A percentile compares a stretch with the other conserved stretches of the same genome.
Conservation (phyloP, 2,113 vertebrate species). For the Proteles cristata region DNA sequence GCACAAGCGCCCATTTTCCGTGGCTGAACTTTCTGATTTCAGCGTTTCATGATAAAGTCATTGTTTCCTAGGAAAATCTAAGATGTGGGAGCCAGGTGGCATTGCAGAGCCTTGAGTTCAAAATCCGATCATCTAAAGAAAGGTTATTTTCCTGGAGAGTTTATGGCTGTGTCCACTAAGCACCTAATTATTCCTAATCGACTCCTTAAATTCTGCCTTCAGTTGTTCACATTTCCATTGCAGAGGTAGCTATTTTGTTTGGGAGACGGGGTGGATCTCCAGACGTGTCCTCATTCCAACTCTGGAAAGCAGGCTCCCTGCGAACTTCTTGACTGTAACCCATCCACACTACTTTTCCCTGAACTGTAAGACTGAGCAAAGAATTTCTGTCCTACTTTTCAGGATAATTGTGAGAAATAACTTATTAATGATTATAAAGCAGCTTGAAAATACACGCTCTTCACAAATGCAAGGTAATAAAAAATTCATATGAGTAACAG, state of each 20-base stretch:
- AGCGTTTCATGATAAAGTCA: not conserved
- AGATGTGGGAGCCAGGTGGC: not conserved
- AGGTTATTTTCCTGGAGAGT: not conserved
- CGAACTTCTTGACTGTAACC: not conserved
- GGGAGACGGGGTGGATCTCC: not conserved
- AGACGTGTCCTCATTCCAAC: not conserved
- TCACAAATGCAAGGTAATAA: constrained; percentile 49
- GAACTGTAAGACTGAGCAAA: not conserved
- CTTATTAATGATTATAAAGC: constrained; percentile 62
- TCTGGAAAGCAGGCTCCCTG: not conserved
- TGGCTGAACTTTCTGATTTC: constrained; percentile 41
- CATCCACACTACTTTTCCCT: not conserved
- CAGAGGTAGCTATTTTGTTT: not conserved
- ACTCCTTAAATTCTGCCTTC: not conserved
- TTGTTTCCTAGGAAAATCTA: constrained; percentile 45
- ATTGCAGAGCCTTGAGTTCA: not conserved
- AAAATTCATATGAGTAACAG: constrained; percentile 17
- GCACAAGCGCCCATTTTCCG: not conserved
- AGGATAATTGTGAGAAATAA: constrained; percentile 63
- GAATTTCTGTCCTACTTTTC: constrained; percentile 31
- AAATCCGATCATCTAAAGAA: not conserved
- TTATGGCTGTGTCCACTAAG: not conserved
- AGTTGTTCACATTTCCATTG: not conserved
- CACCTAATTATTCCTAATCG: constrained; percentile 29
- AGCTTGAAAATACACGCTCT: constrained; percentile 59